These are phyloP conservation scores for Eilema caniola DNA, from an alignment of 2,888 invertebrate species.

Conservation along the genomic window DNA sequence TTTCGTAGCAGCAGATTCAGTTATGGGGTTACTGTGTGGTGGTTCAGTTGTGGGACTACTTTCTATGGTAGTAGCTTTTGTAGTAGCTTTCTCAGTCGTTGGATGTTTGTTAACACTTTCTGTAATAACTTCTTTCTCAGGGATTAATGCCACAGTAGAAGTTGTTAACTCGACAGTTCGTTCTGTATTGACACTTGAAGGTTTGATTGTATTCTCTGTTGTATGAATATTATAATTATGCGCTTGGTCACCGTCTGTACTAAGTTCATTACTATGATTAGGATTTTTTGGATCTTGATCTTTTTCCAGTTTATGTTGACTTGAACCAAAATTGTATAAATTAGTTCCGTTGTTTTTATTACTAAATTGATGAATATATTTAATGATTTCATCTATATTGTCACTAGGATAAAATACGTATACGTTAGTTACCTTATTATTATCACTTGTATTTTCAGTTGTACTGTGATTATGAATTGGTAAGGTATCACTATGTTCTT, in stretches of 20 bases:
- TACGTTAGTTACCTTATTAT: constrained; percentile 69
- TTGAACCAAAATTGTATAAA: constrained; percentile 38
- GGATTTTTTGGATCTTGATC: neutral
- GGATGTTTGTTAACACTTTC: neutral
- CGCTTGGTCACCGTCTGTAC: neutral
- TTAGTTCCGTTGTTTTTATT: constrained; percentile 42
- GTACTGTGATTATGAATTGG: constrained; percentile 55
- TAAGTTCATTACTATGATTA: neutral
- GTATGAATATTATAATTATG: neutral
- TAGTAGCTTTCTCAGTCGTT: neutral
- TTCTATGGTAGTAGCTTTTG: neutral
- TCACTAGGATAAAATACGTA: constrained; percentile 64
- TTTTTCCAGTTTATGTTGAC: neutral
- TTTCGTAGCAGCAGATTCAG: neutral
- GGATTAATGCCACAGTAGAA: neutral
- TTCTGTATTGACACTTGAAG: neutral
- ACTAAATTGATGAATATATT: constrained; percentile 40
- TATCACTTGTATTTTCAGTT: constrained; percentile 63
- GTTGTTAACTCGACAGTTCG: neutral
- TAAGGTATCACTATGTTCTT: constrained; percentile 23
- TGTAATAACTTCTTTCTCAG: neutral
- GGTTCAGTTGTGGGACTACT: neutral
- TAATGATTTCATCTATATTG: constrained; percentile 41
- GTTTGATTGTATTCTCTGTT: neutral
- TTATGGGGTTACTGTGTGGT: neutral